These are phyloP conservation scores for Leucozona laternaria DNA, from an alignment of 2,888 invertebrate genomes.

Conservation along the genomic window DNA sequence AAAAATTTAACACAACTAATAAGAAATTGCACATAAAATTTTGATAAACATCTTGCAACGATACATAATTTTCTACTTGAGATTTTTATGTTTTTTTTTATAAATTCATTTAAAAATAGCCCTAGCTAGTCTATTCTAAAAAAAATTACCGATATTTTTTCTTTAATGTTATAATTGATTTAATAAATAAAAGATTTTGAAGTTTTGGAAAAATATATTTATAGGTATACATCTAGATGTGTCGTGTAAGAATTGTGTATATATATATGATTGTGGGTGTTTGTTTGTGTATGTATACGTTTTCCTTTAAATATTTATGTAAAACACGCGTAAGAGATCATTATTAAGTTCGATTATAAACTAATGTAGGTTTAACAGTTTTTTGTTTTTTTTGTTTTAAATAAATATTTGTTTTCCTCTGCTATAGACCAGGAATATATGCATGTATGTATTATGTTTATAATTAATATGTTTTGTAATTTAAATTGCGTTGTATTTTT, in stretches of 20 bases:
- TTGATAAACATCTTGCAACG: conserved; percentile 21
- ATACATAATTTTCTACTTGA: conserved; percentile 44
- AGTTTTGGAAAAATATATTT: conserved; percentile 62
- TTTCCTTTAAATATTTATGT: conserved; percentile 46
- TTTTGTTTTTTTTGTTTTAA: conserved; percentile 5
- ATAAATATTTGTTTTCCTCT: background rate
- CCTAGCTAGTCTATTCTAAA: conserved; percentile 69
- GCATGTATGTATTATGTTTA: background rate
- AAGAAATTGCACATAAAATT: conserved; percentile 57
- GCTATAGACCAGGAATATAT: conserved; percentile 7
- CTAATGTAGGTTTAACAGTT: conserved; percentile 1
- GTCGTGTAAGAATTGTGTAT: conserved; percentile 6
- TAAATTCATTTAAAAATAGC: conserved; percentile 63
- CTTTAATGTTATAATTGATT: conserved; percentile 38
- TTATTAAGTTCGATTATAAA: conserved; percentile 60
- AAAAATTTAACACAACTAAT: conserved; percentile 35
- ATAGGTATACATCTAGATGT: conserved; percentile 33
- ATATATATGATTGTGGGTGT: conserved; percentile 20
- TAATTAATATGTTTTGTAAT: conserved; percentile 17
- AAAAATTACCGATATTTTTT: conserved; percentile 36
- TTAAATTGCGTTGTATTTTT: conserved; percentile 23
- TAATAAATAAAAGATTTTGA: conserved; percentile 26
- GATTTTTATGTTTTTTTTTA: conserved; percentile 3
- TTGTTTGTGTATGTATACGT: conserved; percentile 46
- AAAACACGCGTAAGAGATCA: conserved; percentile 69